phyloP scores from a whole-genome alignment of 1,140 invertebrate species.

The Cherax destructor region DNA sequence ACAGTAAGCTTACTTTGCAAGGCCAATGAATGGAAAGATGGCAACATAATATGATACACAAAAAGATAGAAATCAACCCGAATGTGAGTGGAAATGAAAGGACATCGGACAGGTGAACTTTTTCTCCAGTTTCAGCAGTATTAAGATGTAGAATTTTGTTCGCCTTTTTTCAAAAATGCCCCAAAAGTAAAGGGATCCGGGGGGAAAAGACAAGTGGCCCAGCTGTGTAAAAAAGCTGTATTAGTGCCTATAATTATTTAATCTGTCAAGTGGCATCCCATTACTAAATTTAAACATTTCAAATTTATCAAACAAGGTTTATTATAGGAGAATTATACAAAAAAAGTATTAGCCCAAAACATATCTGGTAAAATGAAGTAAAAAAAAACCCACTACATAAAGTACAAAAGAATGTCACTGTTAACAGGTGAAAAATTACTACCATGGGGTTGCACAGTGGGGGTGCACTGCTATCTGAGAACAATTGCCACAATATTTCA shows the following conservation, averaged over 20 bases:
- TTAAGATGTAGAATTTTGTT: slow-evolving; percentile 83
- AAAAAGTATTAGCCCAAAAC: too few species aligned
- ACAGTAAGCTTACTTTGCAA: slow-evolving; percentile 87
- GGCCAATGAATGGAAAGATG: slow-evolving; percentile 96
- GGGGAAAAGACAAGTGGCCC: slow-evolving; percentile 76
- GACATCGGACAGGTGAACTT: slow-evolving; percentile 88
- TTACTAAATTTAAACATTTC: too few species aligned
- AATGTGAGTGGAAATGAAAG: slow-evolving; percentile 89
- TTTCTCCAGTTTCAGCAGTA: slow-evolving; percentile 79
- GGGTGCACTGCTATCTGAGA: too few species aligned
- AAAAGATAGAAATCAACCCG: slow-evolving; percentile 93
- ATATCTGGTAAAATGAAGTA: too few species aligned
- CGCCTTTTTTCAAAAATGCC: slow-evolving; percentile 90
- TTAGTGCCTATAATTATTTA: neutral
- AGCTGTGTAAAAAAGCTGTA: slow-evolving; percentile 39
- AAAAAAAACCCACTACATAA: too few species aligned
- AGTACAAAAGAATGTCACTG: too few species aligned
- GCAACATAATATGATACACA: slow-evolving; percentile 96
- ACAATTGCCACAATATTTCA: too few species aligned
- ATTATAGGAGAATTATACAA: too few species aligned
- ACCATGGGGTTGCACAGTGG: too few species aligned
- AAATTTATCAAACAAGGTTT: too few species aligned
- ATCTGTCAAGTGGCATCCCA: too few species aligned
- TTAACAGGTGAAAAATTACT: too few species aligned
- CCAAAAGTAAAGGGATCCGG: slow-evolving; percentile 88